Evolutionary conservation across 2,797 vertebrate species (phyloP), one percentile per base, ranked within the genome.

Genomic region (Pseudopleuronectes americanus): DNA sequence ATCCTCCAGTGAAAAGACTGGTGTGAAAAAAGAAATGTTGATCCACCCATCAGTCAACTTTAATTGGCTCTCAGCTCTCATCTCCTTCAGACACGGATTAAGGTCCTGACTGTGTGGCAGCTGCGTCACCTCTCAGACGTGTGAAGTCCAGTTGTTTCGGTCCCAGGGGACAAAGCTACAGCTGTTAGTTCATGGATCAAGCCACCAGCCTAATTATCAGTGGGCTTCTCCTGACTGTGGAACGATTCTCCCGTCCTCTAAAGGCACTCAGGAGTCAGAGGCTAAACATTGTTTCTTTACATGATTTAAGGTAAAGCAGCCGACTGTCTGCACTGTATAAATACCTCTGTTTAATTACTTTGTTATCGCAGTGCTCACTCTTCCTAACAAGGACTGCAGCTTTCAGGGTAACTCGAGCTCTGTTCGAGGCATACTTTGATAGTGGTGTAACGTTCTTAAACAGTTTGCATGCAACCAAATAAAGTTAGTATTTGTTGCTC

Each of bases 21-120:
- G 57, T 48, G 56, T 38, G 43, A 8, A 23, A 49, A 23, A n/a
- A 68, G 28, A 43, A 57, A 1, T 7, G 1, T 62, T 51, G 56
- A 81, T 69, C 67, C 64, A 31, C 21, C 33, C 62, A 12, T 84
- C 84, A 71, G 28, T 79, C 80, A 49, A 2, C 36, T 36, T 80
- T 82, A 80, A 89, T 77, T 87, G 22, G 43, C 69, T 64, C 52
- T 64, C 33, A 6, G 64, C 69, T 63, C 52, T 62, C 33, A 6
- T 62, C 3, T 72, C 62, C 24, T 70, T 76, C 78, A 80, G 58
- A 79, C 49, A 9, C 1, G 76, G 73, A 77, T 89, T 81, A 83
- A 17, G 33, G 58, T 56, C 61, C 64, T 28, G 64, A 60, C 24
- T 0, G 47, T 1, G 52, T 22, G 8, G 45, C 73, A 86, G 80